These are phyloP conservation scores for Anabas testudineus DNA, from an alignment of 2,797 vertebrate genomes.

Conservation along the genomic window DNA sequence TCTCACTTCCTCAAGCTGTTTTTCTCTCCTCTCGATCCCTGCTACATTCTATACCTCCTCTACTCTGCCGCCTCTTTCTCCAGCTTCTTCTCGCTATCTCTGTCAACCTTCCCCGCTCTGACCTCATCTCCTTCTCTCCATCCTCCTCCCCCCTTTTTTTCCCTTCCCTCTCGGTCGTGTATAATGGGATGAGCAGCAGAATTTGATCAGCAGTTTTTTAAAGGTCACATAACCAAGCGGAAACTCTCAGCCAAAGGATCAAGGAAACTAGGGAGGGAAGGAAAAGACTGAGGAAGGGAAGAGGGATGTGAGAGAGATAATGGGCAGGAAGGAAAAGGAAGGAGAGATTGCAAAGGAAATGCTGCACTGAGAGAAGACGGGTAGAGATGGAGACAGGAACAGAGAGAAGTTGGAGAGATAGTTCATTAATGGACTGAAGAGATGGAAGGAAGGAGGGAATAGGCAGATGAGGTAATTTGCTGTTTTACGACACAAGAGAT, in stretches of 20 bases:
- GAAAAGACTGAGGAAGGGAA: slow-evolving; percentile 37
- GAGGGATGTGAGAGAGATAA: slow-evolving; percentile 27
- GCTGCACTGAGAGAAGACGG: slow-evolving; percentile 22
- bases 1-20: slow-evolving; percentile 37
- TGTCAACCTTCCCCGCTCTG: slow-evolving; percentile 36
- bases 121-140: slow-evolving; percentile 35
- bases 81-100: slow-evolving; percentile 25
- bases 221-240: slow-evolving; percentile 73
- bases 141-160: not conserved
- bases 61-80: slow-evolving; percentile 15
- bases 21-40: slow-evolving; percentile 16
- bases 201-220: slow-evolving; percentile 81
- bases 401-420: slow-evolving; percentile 1
- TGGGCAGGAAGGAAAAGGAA: slow-evolving; percentile 17
- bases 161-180: slow-evolving; percentile 35
- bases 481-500: slow-evolving; percentile 71
- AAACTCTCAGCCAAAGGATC: slow-evolving; percentile 63
- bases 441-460: slow-evolving; percentile 42
- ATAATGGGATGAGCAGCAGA: slow-evolving; percentile 74
- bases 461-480: slow-evolving; percentile 68
- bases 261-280: slow-evolving; percentile 38
- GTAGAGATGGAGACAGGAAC: slow-evolving; percentile 18
- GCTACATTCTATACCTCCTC: slow-evolving; percentile 26
- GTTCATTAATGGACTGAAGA: not conserved
- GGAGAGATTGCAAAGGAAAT: slow-evolving; percentile 15